These are phyloP conservation scores for Andrena fulva DNA, from an alignment of 2,888 invertebrate genomes.

Conservation along the genomic window DNA sequence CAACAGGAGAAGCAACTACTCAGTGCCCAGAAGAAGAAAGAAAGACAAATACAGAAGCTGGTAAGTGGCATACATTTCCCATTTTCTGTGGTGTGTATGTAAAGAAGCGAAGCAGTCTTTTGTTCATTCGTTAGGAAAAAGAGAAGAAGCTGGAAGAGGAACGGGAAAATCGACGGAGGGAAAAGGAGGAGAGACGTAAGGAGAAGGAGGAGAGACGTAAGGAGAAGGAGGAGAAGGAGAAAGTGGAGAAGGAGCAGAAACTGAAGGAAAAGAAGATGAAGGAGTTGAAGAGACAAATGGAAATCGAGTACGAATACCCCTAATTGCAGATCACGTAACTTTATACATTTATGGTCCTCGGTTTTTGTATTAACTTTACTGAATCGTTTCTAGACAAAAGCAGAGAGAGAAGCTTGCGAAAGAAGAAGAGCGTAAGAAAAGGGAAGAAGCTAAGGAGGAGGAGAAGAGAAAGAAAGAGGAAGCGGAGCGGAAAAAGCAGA, in stretches of 20 bases:
- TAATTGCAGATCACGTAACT: background rate
- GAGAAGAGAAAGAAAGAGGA: slow-evolving; percentile 89
- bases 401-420: slow-evolving; percentile 86
- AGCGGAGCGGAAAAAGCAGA: slow-evolving; percentile 91
- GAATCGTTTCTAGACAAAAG: slow-evolving; percentile 73
- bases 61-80: slow-evolving; percentile 72
- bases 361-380: slow-evolving; percentile 2
- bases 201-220: slow-evolving; percentile 83
- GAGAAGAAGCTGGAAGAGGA: slow-evolving; percentile 86
- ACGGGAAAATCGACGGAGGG: slow-evolving; percentile 73
- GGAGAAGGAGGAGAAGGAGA: slow-evolving; percentile 83
- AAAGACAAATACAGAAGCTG: slow-evolving; percentile 86
- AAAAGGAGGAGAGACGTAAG: slow-evolving; percentile 83
- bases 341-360: background rate
- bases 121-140: slow-evolving; percentile 84
- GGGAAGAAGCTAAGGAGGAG: slow-evolving; percentile 86
- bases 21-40: slow-evolving; percentile 87
- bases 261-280: slow-evolving; percentile 84
- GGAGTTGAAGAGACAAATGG: slow-evolving; percentile 81
- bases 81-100: background rate
- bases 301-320: slow-evolving; percentile 81
- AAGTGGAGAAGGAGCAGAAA: slow-evolving; percentile 84
- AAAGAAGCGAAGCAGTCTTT: slow-evolving; percentile 65
- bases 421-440: slow-evolving; percentile 86
- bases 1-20: slow-evolving; percentile 87